Base-by-base conservation (phyloP, 2,888 invertebrate genomes). In the Dasysyrphus tricinctus region DNA sequence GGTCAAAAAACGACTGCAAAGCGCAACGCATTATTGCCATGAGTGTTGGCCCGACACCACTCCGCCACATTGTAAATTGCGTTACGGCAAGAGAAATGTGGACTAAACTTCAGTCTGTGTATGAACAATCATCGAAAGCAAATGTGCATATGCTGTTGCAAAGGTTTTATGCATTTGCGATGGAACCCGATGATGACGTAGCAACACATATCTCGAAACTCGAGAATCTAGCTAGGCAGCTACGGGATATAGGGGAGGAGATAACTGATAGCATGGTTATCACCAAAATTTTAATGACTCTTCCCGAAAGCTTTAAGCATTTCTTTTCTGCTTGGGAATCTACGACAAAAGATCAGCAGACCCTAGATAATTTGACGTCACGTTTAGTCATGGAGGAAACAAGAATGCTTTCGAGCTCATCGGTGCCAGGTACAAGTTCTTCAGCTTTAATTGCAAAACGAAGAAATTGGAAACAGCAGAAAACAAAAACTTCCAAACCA, bases 11-110 rank as follows among this genome's bases (percentile, higher is more conserved):
- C 5, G 74, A 74, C 37, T 63, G 63, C 16, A 74, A 63, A 6
- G 73, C 59, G 29, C 61, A 67, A 59, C 57, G 19, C 29, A 54
- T 54, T 14, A 54, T 54, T 54, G 56, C 56, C n/a, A 57, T 57
- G 56, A 34, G 56, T 57, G 56, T 57, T 34, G 56, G 56, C 34
- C 56, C 56, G 56, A 57, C 56, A 34, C 56, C 56, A 3, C 56
- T 57, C 34, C 56, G 56, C 6, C 56, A 57, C 16, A 57, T 57
- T 57, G 56, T 57, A 9, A 57, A 57, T 57, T 57, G 56, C 16
- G 11, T n/a, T 57, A 44, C 44, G n/a, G 44, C 44, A n/a, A 44
- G n/a, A 44, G 44, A 44, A 44, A 44, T 44, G 44, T 44, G 56
- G 56, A 9, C 5, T n/a, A 57, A 57, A 34, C 56, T 57, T 57